Evolutionary conservation across 2,797 vertebrate species (phyloP), one percentile per base, ranked within the genome.

Genomic region (Xenopus petersii): DNA sequence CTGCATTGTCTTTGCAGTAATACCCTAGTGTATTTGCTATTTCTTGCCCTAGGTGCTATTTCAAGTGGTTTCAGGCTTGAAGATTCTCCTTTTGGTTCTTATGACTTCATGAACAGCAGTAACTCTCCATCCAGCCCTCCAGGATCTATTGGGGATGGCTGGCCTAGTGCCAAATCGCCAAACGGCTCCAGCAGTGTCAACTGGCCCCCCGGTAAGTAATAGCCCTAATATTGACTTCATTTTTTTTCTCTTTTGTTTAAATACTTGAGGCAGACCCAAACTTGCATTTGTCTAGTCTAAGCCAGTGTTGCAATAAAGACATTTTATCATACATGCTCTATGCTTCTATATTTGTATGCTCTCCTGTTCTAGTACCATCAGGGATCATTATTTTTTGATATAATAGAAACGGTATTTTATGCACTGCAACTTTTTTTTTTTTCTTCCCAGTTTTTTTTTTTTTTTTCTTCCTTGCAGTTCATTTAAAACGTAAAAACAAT

Each of bases 101-200:
- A 95, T 48, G 96, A 99, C 89, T 97, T 97, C 84, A 89, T 98
- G 90, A 91, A 89, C 91, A 93, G 94, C 89, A 95, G 95, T 92
- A 93, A 93, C 73, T 94, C 96, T 55, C 94, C 96, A 87, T 93
- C 96, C 92, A 98, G 96, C 88, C 96, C 98, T 85, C 95, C 96
- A 48, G 95, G 95, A 75, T 96, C 98, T 9, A 94, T 98, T 89
- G 96, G 96, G 61, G 97, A 99, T 4, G 91, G 95, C 93, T 99
- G 97, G 98, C 94, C 97, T 88, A 95, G 96, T 99, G 97, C 96
- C 98, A 99, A 99, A 93, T 98, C 98, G 85, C 96, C 98, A 87
- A 96, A 93, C 74, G 94, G 94, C 92, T 96, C 95, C 89, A 96
- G 94, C 88, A 94, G 93, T 89, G 95, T 96, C 94, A 96, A 95